Conservation (phyloP, 2,888 invertebrate species). For the Plebejus anna region DNA sequence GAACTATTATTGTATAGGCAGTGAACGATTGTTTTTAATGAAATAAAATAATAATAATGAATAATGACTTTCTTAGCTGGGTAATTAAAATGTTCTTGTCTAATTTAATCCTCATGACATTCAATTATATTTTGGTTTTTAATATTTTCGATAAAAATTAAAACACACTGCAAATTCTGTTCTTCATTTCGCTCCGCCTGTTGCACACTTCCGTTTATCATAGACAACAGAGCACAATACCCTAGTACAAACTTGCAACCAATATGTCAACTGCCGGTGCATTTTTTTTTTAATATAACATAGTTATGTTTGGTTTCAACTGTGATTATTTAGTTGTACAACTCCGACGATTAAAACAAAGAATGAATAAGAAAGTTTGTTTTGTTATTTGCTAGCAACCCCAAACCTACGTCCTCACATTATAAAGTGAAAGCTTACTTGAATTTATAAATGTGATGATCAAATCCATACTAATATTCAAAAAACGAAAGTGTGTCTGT, state of each 20-base stretch:
- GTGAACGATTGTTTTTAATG: not conserved
- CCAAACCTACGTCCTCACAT: not conserved
- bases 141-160: not conserved
- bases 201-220: constrained; percentile 34
- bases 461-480: too few relatives aligned
- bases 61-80: not conserved
- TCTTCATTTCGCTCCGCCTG: not conserved
- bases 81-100: not conserved
- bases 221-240: constrained; percentile 69
- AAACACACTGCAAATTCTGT: not conserved
- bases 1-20: not conserved
- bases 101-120: not conserved
- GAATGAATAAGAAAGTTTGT: constrained; percentile 70
- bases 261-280: constrained; percentile 40
- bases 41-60: too few relatives aligned
- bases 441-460: too few relatives aligned
- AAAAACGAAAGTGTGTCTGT: too few relatives aligned
- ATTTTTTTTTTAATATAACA: constrained; percentile 65
- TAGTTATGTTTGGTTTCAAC: constrained; percentile 79
- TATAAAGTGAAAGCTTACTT: too few relatives aligned
- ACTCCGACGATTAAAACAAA: constrained; percentile 80
- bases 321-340: constrained; percentile 82
- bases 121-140: not conserved
- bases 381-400: constrained; percentile 45
- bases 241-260: constrained; percentile 63